These are phyloP conservation scores for Sphecodes monilicornis DNA, from an alignment of 2,888 invertebrate species.

Conservation along the genomic window DNA sequence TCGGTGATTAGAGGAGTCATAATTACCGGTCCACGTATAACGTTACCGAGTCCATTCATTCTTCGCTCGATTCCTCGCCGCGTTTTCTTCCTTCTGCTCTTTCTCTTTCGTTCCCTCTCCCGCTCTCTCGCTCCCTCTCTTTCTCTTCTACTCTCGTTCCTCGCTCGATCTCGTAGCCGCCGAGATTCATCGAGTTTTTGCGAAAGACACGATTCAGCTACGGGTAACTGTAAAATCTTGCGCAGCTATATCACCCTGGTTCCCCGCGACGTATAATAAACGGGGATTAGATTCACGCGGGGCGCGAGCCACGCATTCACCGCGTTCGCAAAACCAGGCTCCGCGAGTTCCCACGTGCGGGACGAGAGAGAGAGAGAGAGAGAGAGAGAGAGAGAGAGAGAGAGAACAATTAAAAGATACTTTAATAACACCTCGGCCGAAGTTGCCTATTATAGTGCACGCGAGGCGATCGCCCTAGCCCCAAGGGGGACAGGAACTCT, in stretches of 20 bases:
- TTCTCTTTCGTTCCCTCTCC: neutral
- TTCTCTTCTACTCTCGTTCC: neutral
- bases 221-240: slow-evolving; percentile 3
- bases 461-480: slow-evolving; percentile 46
- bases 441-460: slow-evolving; percentile 77
- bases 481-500: neutral
- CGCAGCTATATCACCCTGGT: neutral
- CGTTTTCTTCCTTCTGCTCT: slow-evolving; percentile 39
- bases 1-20: slow-evolving; percentile 83
- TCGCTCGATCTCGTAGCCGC: slow-evolving; percentile 35
- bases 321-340: slow-evolving; percentile 1
- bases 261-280: neutral
- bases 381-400: slow-evolving; percentile 61
- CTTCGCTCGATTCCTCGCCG: slow-evolving; percentile 68
- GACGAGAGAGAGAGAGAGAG: slow-evolving; percentile 7
- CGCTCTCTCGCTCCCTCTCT: neutral
- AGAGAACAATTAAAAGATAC: slow-evolving; percentile 80
- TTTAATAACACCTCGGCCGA: slow-evolving; percentile 80
- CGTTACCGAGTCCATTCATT: slow-evolving; percentile 80
- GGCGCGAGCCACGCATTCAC: neutral
- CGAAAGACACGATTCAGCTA: slow-evolving; percentile 4
- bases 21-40: slow-evolving; percentile 79
- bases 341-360: slow-evolving; percentile 71
- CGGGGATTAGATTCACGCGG: neutral
- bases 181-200: slow-evolving; percentile 51